Conservation (phyloP, 2,113 vertebrate species). For the Xiphias gladius region DNA sequence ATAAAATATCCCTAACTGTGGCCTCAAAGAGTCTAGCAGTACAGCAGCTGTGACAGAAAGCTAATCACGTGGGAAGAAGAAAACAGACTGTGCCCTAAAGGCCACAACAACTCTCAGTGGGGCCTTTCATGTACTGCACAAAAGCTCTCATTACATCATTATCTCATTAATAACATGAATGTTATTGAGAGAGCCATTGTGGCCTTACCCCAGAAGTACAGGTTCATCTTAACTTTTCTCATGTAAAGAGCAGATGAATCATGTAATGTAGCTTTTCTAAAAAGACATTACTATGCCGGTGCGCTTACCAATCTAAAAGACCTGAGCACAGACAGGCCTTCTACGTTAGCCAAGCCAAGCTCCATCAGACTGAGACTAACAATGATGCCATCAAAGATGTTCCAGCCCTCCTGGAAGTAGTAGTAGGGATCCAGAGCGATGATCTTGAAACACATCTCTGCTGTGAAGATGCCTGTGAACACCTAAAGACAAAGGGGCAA, state of each 20-base stretch:
- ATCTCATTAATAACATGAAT: constrained; percentile 11
- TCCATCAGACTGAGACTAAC: constrained; percentile 98
- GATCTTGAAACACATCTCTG: constrained; percentile 98
- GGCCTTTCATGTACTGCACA: constrained; percentile 10
- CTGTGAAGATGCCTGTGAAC: constrained; percentile 98
- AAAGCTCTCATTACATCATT: constrained; percentile 37
- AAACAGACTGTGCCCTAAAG: constrained; percentile 26
- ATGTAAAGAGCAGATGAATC: neutral
- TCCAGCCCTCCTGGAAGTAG: constrained; percentile 99
- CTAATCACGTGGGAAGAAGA: constrained; percentile 11
- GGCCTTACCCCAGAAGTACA: neutral
- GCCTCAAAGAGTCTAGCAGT: neutral
- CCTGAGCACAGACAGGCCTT: constrained; percentile 95
- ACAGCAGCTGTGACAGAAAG: constrained; percentile 5
- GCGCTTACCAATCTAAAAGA: constrained; percentile 96
- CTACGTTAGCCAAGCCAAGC: constrained; percentile 94
- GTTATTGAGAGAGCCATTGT: neutral
- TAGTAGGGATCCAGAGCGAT: constrained; percentile 98
- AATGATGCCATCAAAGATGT: constrained; percentile 98
- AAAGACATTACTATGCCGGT: neutral
- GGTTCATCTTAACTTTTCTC: neutral
- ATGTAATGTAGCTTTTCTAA: neutral
- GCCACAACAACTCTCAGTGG: constrained; percentile 17
- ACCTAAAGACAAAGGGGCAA: constrained; percentile 82
- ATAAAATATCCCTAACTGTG: neutral